Evolutionary conservation across 2,888 invertebrate genomes (phyloP).

Genomic region (Cheilosia grossa): DNA sequence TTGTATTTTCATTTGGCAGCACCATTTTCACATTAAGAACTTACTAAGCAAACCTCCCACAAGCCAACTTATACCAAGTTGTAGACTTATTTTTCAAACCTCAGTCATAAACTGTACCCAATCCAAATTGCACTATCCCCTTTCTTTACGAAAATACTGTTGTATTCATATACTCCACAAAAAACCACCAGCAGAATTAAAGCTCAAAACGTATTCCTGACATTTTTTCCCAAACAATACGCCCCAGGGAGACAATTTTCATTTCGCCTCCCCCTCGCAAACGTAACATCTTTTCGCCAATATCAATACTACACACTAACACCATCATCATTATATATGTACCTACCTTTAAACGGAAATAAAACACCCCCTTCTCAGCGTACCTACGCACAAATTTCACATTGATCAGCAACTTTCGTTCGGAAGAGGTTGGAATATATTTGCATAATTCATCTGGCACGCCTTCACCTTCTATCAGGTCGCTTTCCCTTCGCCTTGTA

Average conservation of each 20-base stretch:
- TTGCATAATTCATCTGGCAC: conserved; percentile 72
- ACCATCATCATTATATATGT: background rate
- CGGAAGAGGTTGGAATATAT: conserved; percentile 64
- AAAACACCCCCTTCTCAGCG: conserved; percentile 7
- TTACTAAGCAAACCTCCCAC: too few relatives aligned
- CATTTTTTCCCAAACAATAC: conserved; percentile 60
- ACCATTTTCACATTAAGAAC: too few relatives aligned
- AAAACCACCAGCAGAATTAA: conserved; percentile 10
- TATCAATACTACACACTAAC: background rate
- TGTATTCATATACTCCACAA: background rate
- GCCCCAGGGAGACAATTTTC: conserved; percentile 49
- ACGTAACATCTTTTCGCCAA: conserved; percentile 1
- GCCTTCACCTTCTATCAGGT: conserved; percentile 17
- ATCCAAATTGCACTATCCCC: too few relatives aligned
- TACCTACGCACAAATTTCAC: conserved; percentile 61
- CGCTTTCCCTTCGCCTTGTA: conserved; percentile 55
- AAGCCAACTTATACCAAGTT: too few relatives aligned
- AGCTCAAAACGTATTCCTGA: conserved; percentile 30
- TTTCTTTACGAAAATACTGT: conserved; percentile 23
- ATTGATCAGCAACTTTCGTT: conserved; percentile 71
- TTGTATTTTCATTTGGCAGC: too few relatives aligned
- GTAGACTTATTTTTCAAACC: too few relatives aligned
- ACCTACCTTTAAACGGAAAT: background rate
- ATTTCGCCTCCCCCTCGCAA: background rate
- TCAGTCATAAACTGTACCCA: too few relatives aligned